Evolutionary conservation across 2,797 vertebrate species (phyloP).

Genomic region (Gouania willdenowi): DNA sequence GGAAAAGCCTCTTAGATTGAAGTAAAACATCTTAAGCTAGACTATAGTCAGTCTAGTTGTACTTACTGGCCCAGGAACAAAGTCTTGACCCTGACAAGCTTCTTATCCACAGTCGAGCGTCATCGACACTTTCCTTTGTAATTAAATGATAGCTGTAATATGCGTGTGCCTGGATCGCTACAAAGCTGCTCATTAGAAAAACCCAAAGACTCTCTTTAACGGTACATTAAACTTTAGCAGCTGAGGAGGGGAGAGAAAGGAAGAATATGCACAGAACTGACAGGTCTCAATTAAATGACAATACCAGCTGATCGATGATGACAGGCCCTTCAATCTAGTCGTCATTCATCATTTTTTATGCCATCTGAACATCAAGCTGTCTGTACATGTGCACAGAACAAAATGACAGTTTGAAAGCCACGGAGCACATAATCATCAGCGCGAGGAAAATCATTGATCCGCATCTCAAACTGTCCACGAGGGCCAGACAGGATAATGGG

Average conservation of each 20-base stretch:
- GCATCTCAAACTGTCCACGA: slow-evolving; percentile 11
- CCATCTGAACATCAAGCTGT: slow-evolving; percentile 31
- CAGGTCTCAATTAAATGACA: slow-evolving; percentile 63
- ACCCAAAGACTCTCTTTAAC: slow-evolving; percentile 36
- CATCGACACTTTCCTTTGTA: slow-evolving; percentile 1
- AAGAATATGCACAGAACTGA: slow-evolving; percentile 31
- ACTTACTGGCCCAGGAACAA: no score
- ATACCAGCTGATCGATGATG: slow-evolving; percentile 57
- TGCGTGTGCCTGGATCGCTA: slow-evolving; percentile 29
- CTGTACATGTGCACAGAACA: slow-evolving; percentile 31
- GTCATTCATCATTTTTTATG: slow-evolving; percentile 59
- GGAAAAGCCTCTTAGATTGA: no score
- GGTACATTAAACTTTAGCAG: slow-evolving; percentile 40
- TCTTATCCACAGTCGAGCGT: slow-evolving; percentile 5
- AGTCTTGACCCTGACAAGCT: slow-evolving; percentile 10
- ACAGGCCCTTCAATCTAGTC: slow-evolving; percentile 46
- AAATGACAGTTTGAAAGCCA: slow-evolving; percentile 46
- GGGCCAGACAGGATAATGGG: no score
- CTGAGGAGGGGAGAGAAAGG: slow-evolving; percentile 2
- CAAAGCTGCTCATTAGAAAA: slow-evolving; percentile 39
- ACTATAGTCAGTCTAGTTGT: no score
- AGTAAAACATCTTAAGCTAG: no score
- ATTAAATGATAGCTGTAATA: slow-evolving; percentile 29
- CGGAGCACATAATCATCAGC: slow-evolving; percentile 24
- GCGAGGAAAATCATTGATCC: slow-evolving; percentile 39